Conservation (phyloP, 2,113 vertebrate genomes). For the Caracal caracal region DNA sequence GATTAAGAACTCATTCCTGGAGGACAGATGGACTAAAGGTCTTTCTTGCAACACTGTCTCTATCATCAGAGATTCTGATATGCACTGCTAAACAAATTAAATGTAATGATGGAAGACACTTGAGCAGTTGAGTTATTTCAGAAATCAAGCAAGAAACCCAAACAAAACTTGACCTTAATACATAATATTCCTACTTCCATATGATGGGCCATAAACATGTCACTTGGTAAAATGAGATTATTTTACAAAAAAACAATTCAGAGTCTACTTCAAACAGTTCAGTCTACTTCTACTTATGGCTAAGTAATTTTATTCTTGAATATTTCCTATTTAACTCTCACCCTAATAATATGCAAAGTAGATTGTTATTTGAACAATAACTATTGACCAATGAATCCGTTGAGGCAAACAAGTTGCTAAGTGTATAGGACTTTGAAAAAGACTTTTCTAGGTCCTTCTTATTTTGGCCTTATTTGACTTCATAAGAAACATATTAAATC, state of each 20-base stretch:
- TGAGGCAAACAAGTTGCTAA: neutral
- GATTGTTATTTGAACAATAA: neutral
- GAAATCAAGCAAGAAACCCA: neutral
- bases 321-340: neutral
- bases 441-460: neutral
- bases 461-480: neutral
- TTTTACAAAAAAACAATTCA: neutral
- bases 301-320: conserved; percentile 9
- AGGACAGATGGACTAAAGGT: neutral
- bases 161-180: neutral
- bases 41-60: neutral
- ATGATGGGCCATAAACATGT: neutral
- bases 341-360: neutral
- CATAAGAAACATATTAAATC: neutral
- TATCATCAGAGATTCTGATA: neutral
- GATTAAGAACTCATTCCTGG: neutral
- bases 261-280: neutral
- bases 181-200: neutral
- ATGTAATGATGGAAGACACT: neutral
- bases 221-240: neutral
- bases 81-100: neutral
- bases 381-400: neutral
- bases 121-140: neutral
- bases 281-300: neutral
- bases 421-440: neutral